Conservation (phyloP, 2,113 vertebrate species). For the Ptychochromis oligacanthus region DNA sequence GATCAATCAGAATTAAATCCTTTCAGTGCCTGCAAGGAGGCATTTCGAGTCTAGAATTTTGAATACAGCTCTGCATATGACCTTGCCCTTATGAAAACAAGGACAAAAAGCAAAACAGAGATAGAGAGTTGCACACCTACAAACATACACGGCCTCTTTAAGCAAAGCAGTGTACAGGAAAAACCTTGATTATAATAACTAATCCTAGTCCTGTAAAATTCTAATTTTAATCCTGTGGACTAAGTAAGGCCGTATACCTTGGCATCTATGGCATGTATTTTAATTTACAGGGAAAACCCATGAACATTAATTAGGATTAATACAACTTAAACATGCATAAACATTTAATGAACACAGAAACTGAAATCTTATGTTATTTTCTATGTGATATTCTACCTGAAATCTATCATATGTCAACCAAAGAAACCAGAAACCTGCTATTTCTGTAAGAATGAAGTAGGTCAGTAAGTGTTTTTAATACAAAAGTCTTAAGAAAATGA, state of each 20-base stretch:
- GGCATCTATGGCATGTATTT: background rate
- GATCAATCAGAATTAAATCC: slow-evolving; percentile 21
- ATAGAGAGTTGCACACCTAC: background rate
- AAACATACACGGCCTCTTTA: background rate
- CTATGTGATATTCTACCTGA: no score
- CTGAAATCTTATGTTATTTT: no score
- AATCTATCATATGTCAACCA: background rate
- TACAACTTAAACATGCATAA: background rate
- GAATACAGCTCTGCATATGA: slow-evolving; percentile 12
- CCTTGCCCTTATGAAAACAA: slow-evolving; percentile 4
- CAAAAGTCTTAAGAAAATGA: background rate
- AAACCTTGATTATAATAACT: background rate
- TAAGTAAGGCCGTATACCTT: background rate
- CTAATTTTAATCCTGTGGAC: background rate
- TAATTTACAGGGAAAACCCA: background rate
- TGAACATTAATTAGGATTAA: background rate
- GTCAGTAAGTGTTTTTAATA: background rate
- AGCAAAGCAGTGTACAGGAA: background rate
- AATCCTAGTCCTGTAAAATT: background rate
- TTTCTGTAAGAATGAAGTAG: background rate
- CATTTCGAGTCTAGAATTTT: background rate
- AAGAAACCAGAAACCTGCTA: background rate
- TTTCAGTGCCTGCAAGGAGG: background rate
- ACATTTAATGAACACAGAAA: background rate
- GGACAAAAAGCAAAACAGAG: background rate